Percentiles rank a stretch among this genome's conserved stretches.
Conservation (phyloP, 2,888 invertebrate genomes). For the Eurois occulta region DNA sequence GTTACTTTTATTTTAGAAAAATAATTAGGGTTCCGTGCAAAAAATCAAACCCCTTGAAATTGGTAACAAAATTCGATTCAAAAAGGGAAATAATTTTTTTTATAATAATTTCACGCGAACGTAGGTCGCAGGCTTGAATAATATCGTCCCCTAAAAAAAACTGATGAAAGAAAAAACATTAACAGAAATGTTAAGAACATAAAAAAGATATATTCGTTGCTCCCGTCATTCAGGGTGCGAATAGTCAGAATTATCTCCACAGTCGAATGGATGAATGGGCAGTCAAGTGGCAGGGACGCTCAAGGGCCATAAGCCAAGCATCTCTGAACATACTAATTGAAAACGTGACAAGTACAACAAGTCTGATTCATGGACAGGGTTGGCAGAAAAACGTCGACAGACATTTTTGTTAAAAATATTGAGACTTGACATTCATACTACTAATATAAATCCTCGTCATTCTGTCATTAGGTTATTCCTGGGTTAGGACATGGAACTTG, state of each 20-base stretch:
- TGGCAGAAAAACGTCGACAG: slow-evolving; percentile 50
- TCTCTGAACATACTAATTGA: slow-evolving; percentile 84
- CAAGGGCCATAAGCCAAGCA: slow-evolving; percentile 78
- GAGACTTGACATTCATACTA: background rate
- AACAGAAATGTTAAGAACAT: slow-evolving; percentile 55
- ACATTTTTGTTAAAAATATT: slow-evolving; percentile 19
- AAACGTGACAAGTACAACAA: slow-evolving; percentile 84
- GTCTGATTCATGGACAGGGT: slow-evolving; percentile 69
- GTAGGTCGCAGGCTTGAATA: no score
- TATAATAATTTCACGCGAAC: no score
- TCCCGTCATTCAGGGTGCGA: slow-evolving; percentile 61
- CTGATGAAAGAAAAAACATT: slow-evolving; percentile 44
- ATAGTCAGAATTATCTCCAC: slow-evolving; percentile 64
- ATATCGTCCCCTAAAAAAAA: slow-evolving; percentile 28
- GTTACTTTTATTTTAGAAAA: no score
- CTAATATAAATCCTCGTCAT: background rate
- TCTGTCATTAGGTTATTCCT: background rate
- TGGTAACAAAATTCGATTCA: no score
- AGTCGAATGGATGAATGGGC: slow-evolving; percentile 61
- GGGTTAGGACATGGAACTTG: background rate
- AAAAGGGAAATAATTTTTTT: no score
- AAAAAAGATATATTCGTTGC: slow-evolving; percentile 61
- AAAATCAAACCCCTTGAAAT: no score
- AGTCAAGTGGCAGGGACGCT: slow-evolving; percentile 66
- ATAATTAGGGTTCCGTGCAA: no score